Base-by-base conservation (phyloP, 2,113 vertebrate species). In the Ovis aries region DNA sequence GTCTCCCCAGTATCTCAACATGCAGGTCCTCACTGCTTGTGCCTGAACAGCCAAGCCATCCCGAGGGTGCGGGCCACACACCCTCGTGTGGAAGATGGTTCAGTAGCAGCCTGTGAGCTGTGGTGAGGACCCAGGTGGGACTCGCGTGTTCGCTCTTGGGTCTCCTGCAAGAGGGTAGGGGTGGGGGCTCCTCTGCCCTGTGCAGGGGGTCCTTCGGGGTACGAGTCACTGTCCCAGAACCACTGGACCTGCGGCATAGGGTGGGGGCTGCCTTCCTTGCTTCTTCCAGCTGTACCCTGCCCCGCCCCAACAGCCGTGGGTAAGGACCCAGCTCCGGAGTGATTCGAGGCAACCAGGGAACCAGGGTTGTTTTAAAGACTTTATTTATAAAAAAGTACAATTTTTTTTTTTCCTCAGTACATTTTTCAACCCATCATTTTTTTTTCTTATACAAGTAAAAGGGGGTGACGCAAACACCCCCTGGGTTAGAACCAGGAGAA, bases 341-440 rank as follows among this genome's bases (percentile, higher is more conserved):
- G 16, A 93, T 25, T 6, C 4, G 1, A 86, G n/a, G 90, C 59
- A 71, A 14, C 64, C 62, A 29, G 29, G 45, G 1, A 71, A 12
- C 60, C 67, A 25, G 27, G 50, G 1, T 98, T 40, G 0, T 99
- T 99, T 99, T 99, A 98, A 99, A 99, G 95, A 98, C 98, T 99
- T 99, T 99, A 99, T 99, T 99, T 99, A 99, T 99, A 99, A 99
- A 99, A 99, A 99, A 99, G 99, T 99, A 99, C 99, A 99, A 98
- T 99, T 99, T 98, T 64, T 60, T 60, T 36, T 95, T 97, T 98
- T 98, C 98, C 97, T 99, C 98, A 99, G 98, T 98, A 98, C 93
- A 96, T 96, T 97, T 97, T 98, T 98, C 97, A 98, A 99, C 98
- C 98, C 98, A 99, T 98, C 98, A 98, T 98, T 97, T n/a, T 97